Evolutionary conservation across 2,888 invertebrate species (phyloP).

Genomic region (Brachylomia viminalis): DNA sequence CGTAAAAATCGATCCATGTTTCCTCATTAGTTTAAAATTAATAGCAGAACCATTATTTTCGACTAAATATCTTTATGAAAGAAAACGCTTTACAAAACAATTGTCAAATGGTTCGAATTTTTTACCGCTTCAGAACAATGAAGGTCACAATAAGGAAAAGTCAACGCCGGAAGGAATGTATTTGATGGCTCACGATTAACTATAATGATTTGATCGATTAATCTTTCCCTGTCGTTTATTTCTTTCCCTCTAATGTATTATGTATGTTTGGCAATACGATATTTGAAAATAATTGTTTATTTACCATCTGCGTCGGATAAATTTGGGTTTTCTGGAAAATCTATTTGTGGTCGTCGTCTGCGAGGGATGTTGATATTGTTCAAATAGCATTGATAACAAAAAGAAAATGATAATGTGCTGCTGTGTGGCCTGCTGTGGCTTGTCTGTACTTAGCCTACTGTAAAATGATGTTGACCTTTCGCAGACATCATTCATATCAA

Average conservation of each 20-base stretch:
- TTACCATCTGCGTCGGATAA: conserved; percentile 28
- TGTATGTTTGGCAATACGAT: conserved; percentile 56
- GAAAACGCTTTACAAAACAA: conserved; percentile 40
- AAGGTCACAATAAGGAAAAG: conserved; percentile 65
- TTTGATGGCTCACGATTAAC: conserved; percentile 68
- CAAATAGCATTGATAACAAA: neutral
- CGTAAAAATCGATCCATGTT: conserved; percentile 13
- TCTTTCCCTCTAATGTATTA: conserved; percentile 55
- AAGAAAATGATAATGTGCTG: neutral
- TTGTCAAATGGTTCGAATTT: conserved; percentile 53
- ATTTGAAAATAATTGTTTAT: conserved; percentile 55
- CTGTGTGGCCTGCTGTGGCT: too few relatives aligned
- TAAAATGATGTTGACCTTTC: neutral
- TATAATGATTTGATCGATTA: conserved; percentile 69
- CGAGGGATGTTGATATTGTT: neutral
- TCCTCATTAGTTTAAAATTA: conserved; percentile 17
- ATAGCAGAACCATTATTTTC: conserved; percentile 19
- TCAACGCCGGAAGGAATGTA: conserved; percentile 58
- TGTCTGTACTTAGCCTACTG: neutral
- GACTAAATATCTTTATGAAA: conserved; percentile 30
- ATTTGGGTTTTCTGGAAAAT: conserved; percentile 8
- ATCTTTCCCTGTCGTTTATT: conserved; percentile 59
- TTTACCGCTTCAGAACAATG: conserved; percentile 53
- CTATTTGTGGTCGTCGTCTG: neutral
- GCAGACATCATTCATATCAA: neutral